A percentile compares a stretch with the other conserved stretches of the same genome.
phyloP scores from a whole-genome alignment of 92 coral and sea anemone genomes.

The Palythoa grandiflora region DNA sequence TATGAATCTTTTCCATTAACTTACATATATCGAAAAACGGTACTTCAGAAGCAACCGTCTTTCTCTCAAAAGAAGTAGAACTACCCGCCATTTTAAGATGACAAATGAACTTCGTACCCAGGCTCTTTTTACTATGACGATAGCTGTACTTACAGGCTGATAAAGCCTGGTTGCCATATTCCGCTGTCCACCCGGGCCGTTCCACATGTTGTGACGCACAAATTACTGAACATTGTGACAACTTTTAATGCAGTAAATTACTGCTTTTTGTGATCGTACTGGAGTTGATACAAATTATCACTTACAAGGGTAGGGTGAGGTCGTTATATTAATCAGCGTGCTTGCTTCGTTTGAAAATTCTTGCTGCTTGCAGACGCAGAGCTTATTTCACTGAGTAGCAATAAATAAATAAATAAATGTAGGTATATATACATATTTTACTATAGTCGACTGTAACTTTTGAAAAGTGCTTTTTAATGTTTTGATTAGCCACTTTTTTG shows the following conservation, averaged over 20 bases:
- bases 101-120: no score
- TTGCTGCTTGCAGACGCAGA: not conserved
- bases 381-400: not conserved
- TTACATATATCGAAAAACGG: slow-evolving; percentile 89
- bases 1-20: slow-evolving; percentile 81
- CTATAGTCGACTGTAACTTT: not conserved
- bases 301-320: not conserved
- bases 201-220: no score
- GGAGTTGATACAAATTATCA: no score
- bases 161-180: no score
- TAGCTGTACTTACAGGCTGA: no score
- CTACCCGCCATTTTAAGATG: slow-evolving; percentile 77
- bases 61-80: not conserved
- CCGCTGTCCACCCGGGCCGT: no score
- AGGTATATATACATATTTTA: no score
- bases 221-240: no score
- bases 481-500: not conserved
- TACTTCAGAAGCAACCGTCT: slow-evolving; percentile 83
- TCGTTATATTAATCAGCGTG: not conserved
- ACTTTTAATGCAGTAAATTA: not conserved
- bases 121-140: no score
- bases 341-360: no score
- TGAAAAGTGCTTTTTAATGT: not conserved
- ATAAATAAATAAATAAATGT: no score
- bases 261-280: not conserved